Evolutionary conservation across 2,113 vertebrate genomes (phyloP), one percentile per base, ranked within the genome.

Genomic region (Phrynocephalus versicolor): DNA sequence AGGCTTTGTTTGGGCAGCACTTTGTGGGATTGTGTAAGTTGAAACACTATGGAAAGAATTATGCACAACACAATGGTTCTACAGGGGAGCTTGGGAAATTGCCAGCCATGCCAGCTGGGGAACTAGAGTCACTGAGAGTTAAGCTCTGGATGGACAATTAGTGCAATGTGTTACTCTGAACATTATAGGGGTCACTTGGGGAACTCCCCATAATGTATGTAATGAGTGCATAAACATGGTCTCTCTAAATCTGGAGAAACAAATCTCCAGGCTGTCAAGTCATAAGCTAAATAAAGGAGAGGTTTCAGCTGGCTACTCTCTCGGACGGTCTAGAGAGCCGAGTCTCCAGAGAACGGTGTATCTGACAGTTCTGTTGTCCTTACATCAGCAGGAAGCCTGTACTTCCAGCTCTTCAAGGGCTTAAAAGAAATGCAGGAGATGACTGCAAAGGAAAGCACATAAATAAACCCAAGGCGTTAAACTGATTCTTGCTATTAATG

Each of bases 381-480:
- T 71, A 13, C 55, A 70, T 79, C 55, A 45, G 37, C 77, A 35
- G 62, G 83, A 55, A 77, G 73, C 83, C 62, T 51, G 57, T 18
- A 15, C 57, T 64, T 85, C 69, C 45, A 41, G 45, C 71, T 62
- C 67, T 79, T 85, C 84, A 85, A 72, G 70, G 70, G 39, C 70
- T 51, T 65, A 73, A 21, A 85, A 27, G 21, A 73, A 80, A 85
- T 55, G 39, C 58, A 64, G n/a, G 33, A 73, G 57, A 33, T 23
- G 58, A 37, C 57, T 64, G 37, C 57, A 62, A n/a, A 45, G 58
- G 39, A 80, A 80, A 80, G 57, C 80, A 69, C 58, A 25, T 72
- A 85, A 85, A 85, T 80, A 80, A 83, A 82, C 64, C 75, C 73
- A 87, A 82, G 69, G 74, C 73, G 23, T 87, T 82, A 87, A 83